Evolutionary conservation across 2,797 vertebrate genomes (phyloP).

Genomic region (Acipenser ruthenus): DNA sequence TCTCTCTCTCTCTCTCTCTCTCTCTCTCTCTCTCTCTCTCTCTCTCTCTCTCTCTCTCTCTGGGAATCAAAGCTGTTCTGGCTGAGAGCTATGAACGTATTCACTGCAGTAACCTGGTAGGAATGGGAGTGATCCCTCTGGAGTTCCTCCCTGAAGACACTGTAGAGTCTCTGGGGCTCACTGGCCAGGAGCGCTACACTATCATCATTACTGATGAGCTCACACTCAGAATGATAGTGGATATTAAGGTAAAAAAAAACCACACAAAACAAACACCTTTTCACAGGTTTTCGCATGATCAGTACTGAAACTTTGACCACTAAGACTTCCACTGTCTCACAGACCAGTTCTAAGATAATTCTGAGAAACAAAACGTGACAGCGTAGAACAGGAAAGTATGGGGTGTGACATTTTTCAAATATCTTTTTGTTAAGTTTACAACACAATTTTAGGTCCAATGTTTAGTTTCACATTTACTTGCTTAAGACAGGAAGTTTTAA

Average conservation of each 20-base stretch:
- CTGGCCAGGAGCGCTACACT: conserved; percentile 75
- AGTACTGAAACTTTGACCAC: too few species aligned
- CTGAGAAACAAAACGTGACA: too few species aligned
- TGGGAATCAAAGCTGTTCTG: conserved; percentile 85
- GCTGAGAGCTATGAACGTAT: conserved; percentile 96
- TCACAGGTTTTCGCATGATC: too few species aligned
- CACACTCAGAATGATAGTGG: conserved; percentile 71
- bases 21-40: neutral
- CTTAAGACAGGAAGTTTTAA: too few species aligned
- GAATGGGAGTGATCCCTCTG: conserved; percentile 93
- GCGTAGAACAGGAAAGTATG: too few species aligned
- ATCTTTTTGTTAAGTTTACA: too few species aligned
- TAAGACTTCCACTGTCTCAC: too few species aligned
- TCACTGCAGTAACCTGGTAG: conserved; percentile 92
- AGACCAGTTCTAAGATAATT: too few species aligned
- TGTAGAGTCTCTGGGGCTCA: conserved; percentile 74
- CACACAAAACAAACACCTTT: too few species aligned
- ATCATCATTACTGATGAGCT: conserved; percentile 71
- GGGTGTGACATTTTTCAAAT: too few species aligned
- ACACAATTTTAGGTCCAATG: too few species aligned
- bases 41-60: neutral
- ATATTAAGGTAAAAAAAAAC: conserved; percentile 66
- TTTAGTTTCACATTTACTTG: too few species aligned
- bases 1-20: neutral
- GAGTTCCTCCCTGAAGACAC: conserved; percentile 80